Percentiles rank a stretch among this genome's conserved stretches.
Evolutionary conservation across 1,140 invertebrate genomes (phyloP).

Genomic region (Polypedilum vanderplanki): DNA sequence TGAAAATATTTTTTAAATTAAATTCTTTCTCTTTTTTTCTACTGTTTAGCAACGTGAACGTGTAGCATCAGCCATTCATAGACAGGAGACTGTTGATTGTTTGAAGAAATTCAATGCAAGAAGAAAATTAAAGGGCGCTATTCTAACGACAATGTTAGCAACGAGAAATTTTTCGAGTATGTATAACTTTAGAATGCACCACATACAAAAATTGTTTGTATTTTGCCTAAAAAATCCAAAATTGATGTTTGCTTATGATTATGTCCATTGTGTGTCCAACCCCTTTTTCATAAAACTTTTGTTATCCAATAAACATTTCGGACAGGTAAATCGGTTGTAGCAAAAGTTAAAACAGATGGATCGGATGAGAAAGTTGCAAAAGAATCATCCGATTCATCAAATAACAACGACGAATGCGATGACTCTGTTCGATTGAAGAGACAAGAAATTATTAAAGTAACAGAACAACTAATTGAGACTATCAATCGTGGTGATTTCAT

Average conservation of each 20-base stretch:
- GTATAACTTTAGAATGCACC: conserved; percentile 41
- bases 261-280: conserved; percentile 3
- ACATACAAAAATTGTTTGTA: not conserved
- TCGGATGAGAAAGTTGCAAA: conserved; percentile 70
- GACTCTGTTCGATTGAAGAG: conserved; percentile 72
- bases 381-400: conserved; percentile 88
- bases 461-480: conserved; percentile 94
- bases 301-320: conserved; percentile 24
- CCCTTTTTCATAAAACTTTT: conserved; percentile 29
- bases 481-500: conserved; percentile 98
- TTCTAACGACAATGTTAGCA: conserved; percentile 98
- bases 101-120: conserved; percentile 99
- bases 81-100: conserved; percentile 99
- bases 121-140: conserved; percentile 97
- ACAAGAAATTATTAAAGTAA: conserved; percentile 98
- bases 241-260: conserved; percentile 17
- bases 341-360: conserved; percentile 80
- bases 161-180: conserved; percentile 99
- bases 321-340: conserved; percentile 64
- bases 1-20: not conserved
- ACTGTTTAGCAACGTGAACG: conserved; percentile 89
- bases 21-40: conserved; percentile 37
- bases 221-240: conserved; percentile 20
- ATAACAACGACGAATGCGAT: conserved; percentile 87
- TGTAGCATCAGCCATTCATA: conserved; percentile 95